Conservation (phyloP, 2,113 vertebrate genomes). For the Clarias magur region DNA sequence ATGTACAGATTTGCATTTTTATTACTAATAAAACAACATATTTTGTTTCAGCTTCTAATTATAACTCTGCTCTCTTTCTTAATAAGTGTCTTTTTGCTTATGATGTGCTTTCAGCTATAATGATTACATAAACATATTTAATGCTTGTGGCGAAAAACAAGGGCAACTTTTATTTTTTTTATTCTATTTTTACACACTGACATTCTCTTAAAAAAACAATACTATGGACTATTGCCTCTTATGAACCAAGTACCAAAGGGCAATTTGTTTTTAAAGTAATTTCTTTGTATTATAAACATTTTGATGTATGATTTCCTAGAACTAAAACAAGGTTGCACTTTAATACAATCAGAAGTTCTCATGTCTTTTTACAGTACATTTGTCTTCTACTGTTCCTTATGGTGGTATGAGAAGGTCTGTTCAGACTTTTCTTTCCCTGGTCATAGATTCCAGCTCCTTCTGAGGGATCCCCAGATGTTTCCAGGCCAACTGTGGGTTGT, state of each 20-base stretch:
- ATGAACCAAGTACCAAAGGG: neutral
- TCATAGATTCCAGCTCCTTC: neutral
- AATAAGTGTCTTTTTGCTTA: constrained; percentile 16
- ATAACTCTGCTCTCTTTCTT: constrained; percentile 9
- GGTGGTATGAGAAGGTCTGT: neutral
- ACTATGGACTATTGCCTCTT: neutral
- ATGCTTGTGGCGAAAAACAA: constrained; percentile 4
- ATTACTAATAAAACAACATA: neutral
- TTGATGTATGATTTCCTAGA: neutral
- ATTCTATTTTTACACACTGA: constrained; percentile 18
- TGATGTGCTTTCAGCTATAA: neutral
- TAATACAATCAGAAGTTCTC: neutral
- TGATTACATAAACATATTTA: constrained; percentile 19
- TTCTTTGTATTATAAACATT: neutral
- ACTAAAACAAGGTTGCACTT: neutral
- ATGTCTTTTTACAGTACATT: neutral
- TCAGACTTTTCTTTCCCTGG: neutral
- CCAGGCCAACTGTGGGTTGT: neutral
- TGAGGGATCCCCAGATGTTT: neutral
- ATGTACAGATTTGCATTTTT: constrained; percentile 17
- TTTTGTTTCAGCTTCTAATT: neutral
- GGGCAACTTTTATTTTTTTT: neutral
- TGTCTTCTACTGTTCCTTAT: neutral
- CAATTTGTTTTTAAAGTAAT: neutral
- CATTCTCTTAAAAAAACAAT: constrained; percentile 1